These are phyloP conservation scores for Onthophagus sagittarius DNA, from an alignment of 2,888 invertebrate genomes.

Conservation along the genomic window DNA sequence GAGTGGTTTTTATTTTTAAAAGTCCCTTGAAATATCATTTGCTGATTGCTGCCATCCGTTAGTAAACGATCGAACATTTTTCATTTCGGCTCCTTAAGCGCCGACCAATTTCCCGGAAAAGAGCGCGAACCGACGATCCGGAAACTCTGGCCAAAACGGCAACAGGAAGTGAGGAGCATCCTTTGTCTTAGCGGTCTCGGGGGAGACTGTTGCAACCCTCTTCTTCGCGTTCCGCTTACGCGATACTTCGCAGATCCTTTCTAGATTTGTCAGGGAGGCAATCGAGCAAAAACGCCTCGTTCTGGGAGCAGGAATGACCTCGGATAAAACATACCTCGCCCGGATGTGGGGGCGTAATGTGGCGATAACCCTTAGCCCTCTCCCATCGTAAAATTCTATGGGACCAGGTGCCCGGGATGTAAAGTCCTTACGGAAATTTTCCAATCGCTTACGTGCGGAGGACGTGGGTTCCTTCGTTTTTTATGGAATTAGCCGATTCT, in stretches of 20 bases:
- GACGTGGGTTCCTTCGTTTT: background rate
- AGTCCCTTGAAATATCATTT: background rate
- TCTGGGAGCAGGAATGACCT: background rate
- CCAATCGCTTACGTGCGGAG: background rate
- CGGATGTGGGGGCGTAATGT: constrained; percentile 10
- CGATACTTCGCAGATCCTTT: constrained; percentile 4
- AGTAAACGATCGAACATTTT: background rate
- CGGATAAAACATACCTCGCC: constrained; percentile 10
- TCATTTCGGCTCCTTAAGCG: background rate
- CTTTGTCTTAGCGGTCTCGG: constrained; percentile 5
- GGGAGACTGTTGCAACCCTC: constrained; percentile 5
- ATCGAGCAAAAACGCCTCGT: constrained; percentile 9
- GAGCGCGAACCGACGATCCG: background rate
- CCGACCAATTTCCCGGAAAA: background rate
- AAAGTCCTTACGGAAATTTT: background rate
- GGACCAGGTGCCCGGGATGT: constrained; percentile 10
- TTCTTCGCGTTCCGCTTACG: background rate
- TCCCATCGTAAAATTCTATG: constrained; percentile 10
- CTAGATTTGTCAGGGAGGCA: constrained; percentile 12
- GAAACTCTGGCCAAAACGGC: constrained; percentile 1
- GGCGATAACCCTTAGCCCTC: constrained; percentile 8
- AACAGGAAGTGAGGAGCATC: constrained; percentile 5
- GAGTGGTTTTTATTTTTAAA: background rate
- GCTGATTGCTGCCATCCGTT: background rate
- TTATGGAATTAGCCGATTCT: background rate